Base-by-base conservation (phyloP, 2,113 vertebrate species). In the Panthera tigris region DNA sequence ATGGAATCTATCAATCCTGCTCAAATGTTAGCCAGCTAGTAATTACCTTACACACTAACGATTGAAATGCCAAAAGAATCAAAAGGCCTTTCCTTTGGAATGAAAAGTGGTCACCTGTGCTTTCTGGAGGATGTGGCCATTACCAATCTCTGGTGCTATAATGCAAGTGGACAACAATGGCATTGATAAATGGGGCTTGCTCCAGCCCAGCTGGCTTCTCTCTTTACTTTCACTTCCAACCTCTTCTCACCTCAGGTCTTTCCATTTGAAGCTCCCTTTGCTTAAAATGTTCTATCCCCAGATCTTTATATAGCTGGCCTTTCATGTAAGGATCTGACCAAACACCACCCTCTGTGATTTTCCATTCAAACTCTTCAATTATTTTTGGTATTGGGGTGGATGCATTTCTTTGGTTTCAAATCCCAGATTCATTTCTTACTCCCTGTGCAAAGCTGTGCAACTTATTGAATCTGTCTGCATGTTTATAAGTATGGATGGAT, bases 1-100 rank as follows among this genome's bases (percentile, higher is more conserved):
- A 94, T 91, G 84, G 94, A 93, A 92, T 91, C 92, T 96, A 95
- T 97, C 96, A 96, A 33, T 94, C 82, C 93, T 94, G 87, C 52
- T 94, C 95, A 93, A 94, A 96, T 88, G 96, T 97, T 95, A 97
- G 90, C 84, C 68, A 94, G 57, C 63, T 89, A 39, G 61, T 96
- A 97, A 97, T 94, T 97, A 85, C 82, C 89, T 97, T 88, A 57
- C 50, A 78, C n/a, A 66, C 83, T 61, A 92, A 92, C 0, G 5
- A 89, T 10, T 88, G 87, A 97, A 95, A 95, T 91, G 81, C 74
- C 89, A 93, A 87, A 95, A 95, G 83, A 94, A 94, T 97, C 74
- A 63, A 86, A 95, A 87, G n/a, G 14, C 41, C 57, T 94, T 89
- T 89, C 95, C 66, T 84, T 71, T 86, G 81, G 90, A 94, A 48